Conservation (phyloP, 2,113 vertebrate species). For the Colaptes auratus region DNA sequence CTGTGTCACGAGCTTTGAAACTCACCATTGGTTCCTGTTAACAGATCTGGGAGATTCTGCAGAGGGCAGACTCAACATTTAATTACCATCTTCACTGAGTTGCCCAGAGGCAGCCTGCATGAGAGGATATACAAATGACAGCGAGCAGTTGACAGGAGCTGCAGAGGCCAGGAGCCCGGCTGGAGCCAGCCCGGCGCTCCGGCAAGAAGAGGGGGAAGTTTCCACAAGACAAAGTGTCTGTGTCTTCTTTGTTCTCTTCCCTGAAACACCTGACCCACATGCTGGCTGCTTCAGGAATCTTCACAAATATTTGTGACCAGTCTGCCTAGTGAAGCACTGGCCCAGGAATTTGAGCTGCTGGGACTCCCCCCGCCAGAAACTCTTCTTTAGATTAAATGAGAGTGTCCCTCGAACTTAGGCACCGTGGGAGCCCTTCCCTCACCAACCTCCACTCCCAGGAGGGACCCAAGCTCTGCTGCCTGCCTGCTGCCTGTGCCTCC, state of each 20-base stretch:
- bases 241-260: slow-evolving; percentile 41
- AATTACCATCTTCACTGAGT: not conserved
- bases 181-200: not conserved
- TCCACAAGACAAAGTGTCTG: not conserved
- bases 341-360: not conserved
- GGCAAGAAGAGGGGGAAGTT: not conserved
- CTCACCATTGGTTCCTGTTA: not conserved
- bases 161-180: not conserved
- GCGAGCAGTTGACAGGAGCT: not conserved
- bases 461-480: not conserved
- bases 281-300: not conserved
- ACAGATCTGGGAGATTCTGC: not conserved
- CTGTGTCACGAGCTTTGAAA: slow-evolving; percentile 18
- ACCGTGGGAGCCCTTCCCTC: not conserved
- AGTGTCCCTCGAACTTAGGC: not conserved
- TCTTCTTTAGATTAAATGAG: not conserved
- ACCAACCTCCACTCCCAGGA: not conserved
- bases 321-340: not conserved
- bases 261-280: slow-evolving; percentile 14
- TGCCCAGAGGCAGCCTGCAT: slow-evolving; percentile 12
- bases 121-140: not conserved
- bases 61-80: not conserved
- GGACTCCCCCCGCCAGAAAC: not conserved
- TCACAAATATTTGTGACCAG: not conserved
- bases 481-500: not conserved